Evolutionary conservation across 2,113 vertebrate species (phyloP).

Genomic region (Scopus umbretta): DNA sequence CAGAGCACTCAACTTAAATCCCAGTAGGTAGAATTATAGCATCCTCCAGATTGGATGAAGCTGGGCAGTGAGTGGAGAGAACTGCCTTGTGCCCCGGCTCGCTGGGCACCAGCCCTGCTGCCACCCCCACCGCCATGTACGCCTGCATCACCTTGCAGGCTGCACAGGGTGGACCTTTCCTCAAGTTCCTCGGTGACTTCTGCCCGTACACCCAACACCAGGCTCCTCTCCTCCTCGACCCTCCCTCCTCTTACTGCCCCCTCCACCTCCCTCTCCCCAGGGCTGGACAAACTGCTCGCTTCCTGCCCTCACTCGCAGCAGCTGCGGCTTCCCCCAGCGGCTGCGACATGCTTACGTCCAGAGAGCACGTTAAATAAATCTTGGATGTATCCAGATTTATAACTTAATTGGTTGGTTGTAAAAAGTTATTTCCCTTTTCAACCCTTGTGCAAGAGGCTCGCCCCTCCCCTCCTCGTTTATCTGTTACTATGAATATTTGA

Average conservation of each 20-base stretch:
- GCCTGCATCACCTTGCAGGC: background rate
- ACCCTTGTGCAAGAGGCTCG: background rate
- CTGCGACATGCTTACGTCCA: background rate
- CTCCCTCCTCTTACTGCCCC: background rate
- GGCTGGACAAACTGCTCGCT: background rate
- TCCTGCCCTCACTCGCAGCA: background rate
- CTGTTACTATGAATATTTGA: constrained; percentile 54
- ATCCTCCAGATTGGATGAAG: background rate
- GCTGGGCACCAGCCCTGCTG: background rate
- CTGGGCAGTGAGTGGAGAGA: background rate
- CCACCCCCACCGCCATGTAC: background rate
- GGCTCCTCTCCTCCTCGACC: background rate
- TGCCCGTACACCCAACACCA: background rate
- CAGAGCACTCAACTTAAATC: background rate
- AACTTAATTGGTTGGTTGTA: constrained; percentile 18
- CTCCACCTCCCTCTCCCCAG: background rate
- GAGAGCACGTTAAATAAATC: background rate
- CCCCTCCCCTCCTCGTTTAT: constrained; percentile 31
- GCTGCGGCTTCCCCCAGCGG: rapidly evolving
- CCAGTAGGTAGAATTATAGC: background rate
- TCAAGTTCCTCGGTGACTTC: background rate
- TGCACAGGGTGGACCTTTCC: background rate
- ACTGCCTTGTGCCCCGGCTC: background rate
- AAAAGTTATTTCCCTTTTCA: constrained; percentile 44
- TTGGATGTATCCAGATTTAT: background rate